These are phyloP conservation scores for Lithobates sylvaticus DNA, from an alignment of 2,797 vertebrate genomes.

Conservation along the genomic window DNA sequence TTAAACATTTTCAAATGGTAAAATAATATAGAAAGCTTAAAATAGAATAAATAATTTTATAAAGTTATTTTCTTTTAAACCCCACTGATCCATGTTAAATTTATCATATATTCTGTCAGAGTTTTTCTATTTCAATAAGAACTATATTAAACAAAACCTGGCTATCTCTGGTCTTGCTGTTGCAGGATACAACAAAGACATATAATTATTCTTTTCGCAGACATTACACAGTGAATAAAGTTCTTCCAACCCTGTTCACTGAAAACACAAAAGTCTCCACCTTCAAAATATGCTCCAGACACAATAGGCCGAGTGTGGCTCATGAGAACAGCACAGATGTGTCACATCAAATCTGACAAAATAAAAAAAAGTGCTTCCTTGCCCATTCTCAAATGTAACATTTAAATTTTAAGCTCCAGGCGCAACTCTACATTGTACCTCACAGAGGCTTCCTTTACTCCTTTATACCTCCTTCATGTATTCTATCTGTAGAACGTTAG, in stretches of 20 bases:
- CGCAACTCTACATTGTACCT: slow-evolving; percentile 50
- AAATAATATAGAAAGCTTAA: slow-evolving; percentile 82
- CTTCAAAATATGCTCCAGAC: slow-evolving; percentile 49
- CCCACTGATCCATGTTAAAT: slow-evolving; percentile 78
- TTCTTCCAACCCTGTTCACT: slow-evolving; percentile 44
- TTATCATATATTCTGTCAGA: slow-evolving; percentile 82
- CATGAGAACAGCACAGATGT: slow-evolving; percentile 35
- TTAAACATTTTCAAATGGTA: slow-evolving; percentile 74
- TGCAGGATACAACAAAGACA: slow-evolving; percentile 62
- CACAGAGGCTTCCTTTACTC: slow-evolving; percentile 57
- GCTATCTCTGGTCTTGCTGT: slow-evolving; percentile 64
- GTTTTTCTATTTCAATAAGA: slow-evolving; percentile 73
- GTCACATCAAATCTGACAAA: slow-evolving; percentile 51
- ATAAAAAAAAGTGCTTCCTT: slow-evolving; percentile 52
- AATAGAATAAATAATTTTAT: slow-evolving; percentile 87
- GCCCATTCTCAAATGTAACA: slow-evolving; percentile 51
- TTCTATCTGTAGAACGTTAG: slow-evolving; percentile 39
- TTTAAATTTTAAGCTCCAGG: slow-evolving; percentile 46
- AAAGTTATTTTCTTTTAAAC: slow-evolving; percentile 78
- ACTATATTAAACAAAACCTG: slow-evolving; percentile 69
- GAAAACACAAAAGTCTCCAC: slow-evolving; percentile 28
- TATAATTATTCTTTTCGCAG: slow-evolving; percentile 52
- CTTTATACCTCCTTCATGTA: slow-evolving; percentile 56
- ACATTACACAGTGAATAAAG: slow-evolving; percentile 44
- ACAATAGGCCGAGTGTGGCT: slow-evolving; percentile 50